phyloP scores from a whole-genome alignment of 2,888 invertebrate genomes.

The Onchidella celtica region DNA sequence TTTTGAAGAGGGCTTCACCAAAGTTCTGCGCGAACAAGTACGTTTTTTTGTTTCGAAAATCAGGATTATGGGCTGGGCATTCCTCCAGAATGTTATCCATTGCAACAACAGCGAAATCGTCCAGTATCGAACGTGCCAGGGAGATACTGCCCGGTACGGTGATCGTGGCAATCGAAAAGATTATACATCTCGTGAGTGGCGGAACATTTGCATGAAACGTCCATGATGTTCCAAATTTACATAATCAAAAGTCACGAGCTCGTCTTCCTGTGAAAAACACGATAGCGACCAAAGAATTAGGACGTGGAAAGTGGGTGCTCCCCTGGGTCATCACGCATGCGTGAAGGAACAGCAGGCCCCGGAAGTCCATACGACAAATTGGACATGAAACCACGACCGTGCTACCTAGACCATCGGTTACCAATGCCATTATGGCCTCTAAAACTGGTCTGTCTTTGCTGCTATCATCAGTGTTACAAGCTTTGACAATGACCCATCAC shows the following conservation, averaged over 20 bases:
- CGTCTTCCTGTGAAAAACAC: not conserved
- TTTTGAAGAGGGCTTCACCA: no score
- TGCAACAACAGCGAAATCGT: no score
- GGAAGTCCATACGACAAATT: not conserved
- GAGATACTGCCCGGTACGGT: no score
- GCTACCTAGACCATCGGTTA: not conserved
- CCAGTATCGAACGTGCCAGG: no score
- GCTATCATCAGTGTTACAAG: no score
- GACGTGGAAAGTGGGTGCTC: not conserved
- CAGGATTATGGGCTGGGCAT: no score
- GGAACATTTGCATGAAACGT: not conserved
- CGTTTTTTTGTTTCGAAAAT: no score
- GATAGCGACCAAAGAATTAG: not conserved
- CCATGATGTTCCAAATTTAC: not conserved
- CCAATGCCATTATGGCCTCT: not conserved
- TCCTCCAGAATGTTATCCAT: no score
- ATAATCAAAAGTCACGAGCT: not conserved
- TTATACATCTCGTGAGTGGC: not conserved
- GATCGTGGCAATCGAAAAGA: no score
- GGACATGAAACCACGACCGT: not conserved
- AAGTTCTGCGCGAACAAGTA: no score
- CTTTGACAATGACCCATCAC: no score
- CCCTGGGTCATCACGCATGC: constrained; percentile 4
- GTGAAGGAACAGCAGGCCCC: not conserved
- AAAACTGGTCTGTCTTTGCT: no score